Evolutionary conservation across 2,113 vertebrate species (phyloP).

Genomic region (Nicator chloris): DNA sequence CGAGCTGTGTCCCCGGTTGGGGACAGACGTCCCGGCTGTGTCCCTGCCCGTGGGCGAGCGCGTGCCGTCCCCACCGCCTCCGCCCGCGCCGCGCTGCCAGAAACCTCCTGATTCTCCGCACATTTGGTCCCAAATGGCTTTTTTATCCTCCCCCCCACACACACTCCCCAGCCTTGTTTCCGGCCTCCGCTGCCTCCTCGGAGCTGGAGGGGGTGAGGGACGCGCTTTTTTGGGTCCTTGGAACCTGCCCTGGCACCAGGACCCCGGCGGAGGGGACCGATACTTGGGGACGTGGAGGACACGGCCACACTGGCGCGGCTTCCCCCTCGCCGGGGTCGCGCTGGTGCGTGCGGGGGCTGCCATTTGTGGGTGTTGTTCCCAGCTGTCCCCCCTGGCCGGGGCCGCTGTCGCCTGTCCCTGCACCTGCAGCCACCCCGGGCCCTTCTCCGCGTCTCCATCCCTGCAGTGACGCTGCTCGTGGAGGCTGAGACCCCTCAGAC

Average conservation of each 20-base stretch:
- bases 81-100: neutral
- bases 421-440: neutral
- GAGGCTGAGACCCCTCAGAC: neutral
- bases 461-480: accelerated
- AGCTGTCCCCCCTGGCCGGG: neutral
- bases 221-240: accelerated
- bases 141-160: neutral
- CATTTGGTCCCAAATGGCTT: neutral
- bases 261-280: accelerated
- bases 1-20: neutral
- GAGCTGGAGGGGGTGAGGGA: neutral
- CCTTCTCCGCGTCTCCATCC: neutral
- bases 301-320: accelerated
- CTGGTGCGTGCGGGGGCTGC: neutral
- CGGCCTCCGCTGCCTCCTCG: neutral
- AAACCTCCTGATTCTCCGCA: neutral
- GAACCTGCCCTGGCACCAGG: accelerated
- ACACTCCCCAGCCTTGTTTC: accelerated
- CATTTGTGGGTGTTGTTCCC: neutral
- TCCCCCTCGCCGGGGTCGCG: neutral
- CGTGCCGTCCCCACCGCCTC: neutral
- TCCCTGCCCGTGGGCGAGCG: neutral
- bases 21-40: neutral
- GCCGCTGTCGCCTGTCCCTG: neutral
- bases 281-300: neutral